These are phyloP conservation scores for Anthophora plumipes DNA, from an alignment of 2,888 invertebrate species.

Conservation along the genomic window DNA sequence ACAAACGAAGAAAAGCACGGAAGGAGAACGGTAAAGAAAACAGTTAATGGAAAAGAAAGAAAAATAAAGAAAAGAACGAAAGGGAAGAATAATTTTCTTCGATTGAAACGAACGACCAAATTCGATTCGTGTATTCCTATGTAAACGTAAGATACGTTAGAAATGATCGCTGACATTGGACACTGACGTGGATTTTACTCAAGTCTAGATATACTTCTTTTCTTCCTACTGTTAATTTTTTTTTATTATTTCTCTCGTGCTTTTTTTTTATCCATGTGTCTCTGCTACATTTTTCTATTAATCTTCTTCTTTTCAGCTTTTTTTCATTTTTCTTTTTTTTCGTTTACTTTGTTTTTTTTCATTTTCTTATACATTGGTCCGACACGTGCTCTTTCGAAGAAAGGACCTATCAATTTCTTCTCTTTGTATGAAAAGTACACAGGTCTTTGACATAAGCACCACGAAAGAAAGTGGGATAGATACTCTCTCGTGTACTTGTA, in stretches of 20 bases:
- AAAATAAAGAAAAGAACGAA: constrained; percentile 1
- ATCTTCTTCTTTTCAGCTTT: constrained; percentile 8
- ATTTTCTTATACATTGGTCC: constrained; percentile 68
- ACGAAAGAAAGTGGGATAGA: constrained; percentile 37
- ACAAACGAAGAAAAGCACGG: constrained; percentile 4
- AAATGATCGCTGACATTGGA: too few relatives aligned
- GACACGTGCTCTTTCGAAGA: constrained; percentile 61
- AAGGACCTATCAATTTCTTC: constrained; percentile 54
- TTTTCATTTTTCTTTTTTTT: constrained; percentile 2
- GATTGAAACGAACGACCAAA: not conserved
- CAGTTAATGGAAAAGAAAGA: not conserved
- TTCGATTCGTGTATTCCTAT: too few relatives aligned
- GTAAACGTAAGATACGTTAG: not conserved
- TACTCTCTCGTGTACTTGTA: constrained; percentile 41
- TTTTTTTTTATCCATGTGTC: not conserved
- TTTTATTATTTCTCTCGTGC: not conserved
- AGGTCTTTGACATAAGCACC: constrained; percentile 59
- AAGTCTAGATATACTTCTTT: not conserved
- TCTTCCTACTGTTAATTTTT: too few relatives aligned
- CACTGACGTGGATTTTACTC: not conserved
- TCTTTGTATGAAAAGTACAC: constrained; percentile 68
- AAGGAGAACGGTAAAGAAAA: constrained; percentile 4
- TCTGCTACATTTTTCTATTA: not conserved
- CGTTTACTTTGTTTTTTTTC: not conserved
- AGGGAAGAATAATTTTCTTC: not conserved